Evolutionary conservation across 2,113 vertebrate species (phyloP).

Genomic region (Pelecanus crispus): DNA sequence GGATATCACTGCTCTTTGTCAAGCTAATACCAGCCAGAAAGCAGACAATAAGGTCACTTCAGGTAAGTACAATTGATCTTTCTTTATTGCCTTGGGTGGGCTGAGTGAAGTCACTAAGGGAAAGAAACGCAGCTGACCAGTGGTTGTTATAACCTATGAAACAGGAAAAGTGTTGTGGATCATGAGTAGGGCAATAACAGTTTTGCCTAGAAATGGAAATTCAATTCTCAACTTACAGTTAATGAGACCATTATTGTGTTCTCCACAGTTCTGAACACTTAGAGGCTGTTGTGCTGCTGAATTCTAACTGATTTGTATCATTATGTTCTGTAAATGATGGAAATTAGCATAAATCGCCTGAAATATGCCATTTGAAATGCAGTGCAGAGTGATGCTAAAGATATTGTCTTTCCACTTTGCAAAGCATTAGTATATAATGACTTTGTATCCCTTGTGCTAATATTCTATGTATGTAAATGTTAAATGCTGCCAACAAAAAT

Average conservation of each 20-base stretch:
- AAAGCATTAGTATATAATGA: conserved; percentile 37
- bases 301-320: conserved; percentile 29
- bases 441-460: neutral
- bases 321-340: conserved; percentile 9
- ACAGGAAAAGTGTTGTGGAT: neutral
- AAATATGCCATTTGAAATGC: conserved; percentile 40
- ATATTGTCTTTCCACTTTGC: conserved; percentile 3
- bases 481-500: neutral
- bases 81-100: neutral
- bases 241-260: neutral
- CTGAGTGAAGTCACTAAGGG: neutral
- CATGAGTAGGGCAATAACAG: neutral
- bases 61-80: neutral
- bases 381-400: neutral
- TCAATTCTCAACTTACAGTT: neutral
- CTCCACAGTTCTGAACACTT: neutral
- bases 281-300: neutral
- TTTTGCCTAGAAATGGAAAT: neutral
- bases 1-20: neutral
- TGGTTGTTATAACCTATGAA: neutral
- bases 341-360: conserved; percentile 36
- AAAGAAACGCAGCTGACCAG: neutral
- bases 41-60: neutral
- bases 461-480: neutral
- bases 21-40: neutral